Evolutionary conservation across 2,797 vertebrate genomes (phyloP).

Genomic region (Telmatherina bonti): DNA sequence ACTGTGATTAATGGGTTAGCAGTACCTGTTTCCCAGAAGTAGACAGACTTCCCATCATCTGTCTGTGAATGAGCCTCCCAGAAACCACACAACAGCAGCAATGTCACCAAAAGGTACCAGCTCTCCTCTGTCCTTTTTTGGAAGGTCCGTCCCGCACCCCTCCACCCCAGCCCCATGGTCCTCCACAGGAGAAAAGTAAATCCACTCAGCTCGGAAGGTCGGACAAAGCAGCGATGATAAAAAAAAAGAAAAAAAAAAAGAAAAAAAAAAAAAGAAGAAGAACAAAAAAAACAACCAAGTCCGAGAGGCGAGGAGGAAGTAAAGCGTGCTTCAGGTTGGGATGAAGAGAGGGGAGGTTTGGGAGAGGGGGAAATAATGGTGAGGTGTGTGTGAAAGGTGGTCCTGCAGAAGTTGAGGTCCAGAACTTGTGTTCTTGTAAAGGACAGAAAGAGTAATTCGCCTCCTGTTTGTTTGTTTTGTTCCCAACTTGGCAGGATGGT

Average conservation of each 20-base stretch:
- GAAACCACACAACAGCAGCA: conserved; percentile 84
- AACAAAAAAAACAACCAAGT: conserved; percentile 20
- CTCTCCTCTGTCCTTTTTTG: conserved; percentile 62
- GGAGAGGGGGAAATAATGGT: conserved; percentile 19
- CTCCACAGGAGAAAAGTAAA: conserved; percentile 79
- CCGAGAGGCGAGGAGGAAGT: conserved; percentile 45
- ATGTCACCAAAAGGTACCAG: conserved; percentile 76
- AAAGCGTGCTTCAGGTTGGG: conserved; percentile 47
- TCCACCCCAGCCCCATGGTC: conserved; percentile 85
- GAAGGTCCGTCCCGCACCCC: conserved; percentile 69
- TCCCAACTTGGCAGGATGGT: conserved; percentile 63
- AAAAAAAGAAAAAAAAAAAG: conserved; percentile 19
- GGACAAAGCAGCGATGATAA: conserved; percentile 26
- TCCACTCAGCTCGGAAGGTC: conserved; percentile 77
- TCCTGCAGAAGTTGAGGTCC: conserved; percentile 70
- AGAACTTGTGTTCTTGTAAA: conserved; percentile 51
- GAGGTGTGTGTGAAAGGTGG: conserved; percentile 32
- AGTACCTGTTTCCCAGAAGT: conserved; percentile 97
- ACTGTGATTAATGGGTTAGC: conserved; percentile 44
- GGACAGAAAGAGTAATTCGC: conserved; percentile 53
- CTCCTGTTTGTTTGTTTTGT: conserved; percentile 25
- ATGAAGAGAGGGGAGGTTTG: conserved; percentile 28
- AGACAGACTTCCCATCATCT: conserved; percentile 88
- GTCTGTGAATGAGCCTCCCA: conserved; percentile 81
- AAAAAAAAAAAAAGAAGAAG: conserved; percentile 22